Evolutionary conservation across 2,797 vertebrate genomes (phyloP), one percentile per base, ranked within the genome.

Genomic region (Scolopax bukidnonensis): DNA sequence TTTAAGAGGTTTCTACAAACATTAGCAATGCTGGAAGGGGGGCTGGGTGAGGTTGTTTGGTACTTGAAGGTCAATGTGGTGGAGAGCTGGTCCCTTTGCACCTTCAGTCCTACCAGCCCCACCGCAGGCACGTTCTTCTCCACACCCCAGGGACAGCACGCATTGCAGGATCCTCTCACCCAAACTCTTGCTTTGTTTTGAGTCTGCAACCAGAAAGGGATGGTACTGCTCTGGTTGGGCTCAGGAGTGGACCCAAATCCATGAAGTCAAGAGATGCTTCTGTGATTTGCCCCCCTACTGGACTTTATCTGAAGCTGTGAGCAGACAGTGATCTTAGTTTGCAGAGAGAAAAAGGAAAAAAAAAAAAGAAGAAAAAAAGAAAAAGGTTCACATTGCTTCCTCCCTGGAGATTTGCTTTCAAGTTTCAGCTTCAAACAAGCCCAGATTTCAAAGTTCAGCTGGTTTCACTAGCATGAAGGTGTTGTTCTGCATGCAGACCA

Each of bases 371-470:
- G 36, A 36, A 36, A 36, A 36, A 36, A 36, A 36, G n/a, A 18
- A 21, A 23, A 40, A 48, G 1, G 23, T n/a, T 95, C 25, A 0
- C 54, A 63, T 23, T 63, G 27, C 67, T 94, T 89, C 77, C 43
- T 93, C 84, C 86, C 90, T 77, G 41, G 82, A 93, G 90, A 61
- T 77, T 84, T 87, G 33, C 86, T 96, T 97, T 93, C 84, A 96
- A 95, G 88, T 90, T 85, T 77, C 68, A 74, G 45, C 91, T 91
- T 94, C 93, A 96, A 77, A 96, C 63, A 38, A 89, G 64, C 33
- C 56, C 74, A 74, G 77, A 79, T 96, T 95, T 96, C 90, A 61
- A 90, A 95, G 90, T 94, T 64, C 40, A 84, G 40, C 87, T 30
- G 84, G 47, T 51, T 88, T 33, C 25, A 43, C 24, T 32, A 75